Evolutionary conservation across 2,888 invertebrate species (phyloP), one percentile per base, ranked within the genome.

Genomic region (Apantesis nais): DNA sequence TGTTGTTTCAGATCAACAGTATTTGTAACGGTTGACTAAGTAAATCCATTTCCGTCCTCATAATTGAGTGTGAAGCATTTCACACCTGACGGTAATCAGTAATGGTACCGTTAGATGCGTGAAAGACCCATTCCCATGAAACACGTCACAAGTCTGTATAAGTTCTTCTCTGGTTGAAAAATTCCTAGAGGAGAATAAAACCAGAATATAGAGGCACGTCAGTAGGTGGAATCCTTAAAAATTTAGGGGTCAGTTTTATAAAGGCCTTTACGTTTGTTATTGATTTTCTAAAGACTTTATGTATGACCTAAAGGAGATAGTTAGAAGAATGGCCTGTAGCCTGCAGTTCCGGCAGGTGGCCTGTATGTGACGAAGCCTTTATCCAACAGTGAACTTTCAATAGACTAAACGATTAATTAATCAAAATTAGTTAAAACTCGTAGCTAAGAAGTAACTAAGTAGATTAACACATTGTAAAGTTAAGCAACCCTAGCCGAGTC

Each of bases 1-100:
- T 83, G 77, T 81, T 81, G 75, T 75, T 76, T 73, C 68, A 52
- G 73, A 79, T 78, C 74, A 71, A 65, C 72, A 70, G 71, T 79
- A 76, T 81, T 79, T 78, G 77, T 74, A 78, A 70, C 68, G 66
- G 72, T 71, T 76, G 48, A 72, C n/a, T 52, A 48, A 72, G 41
- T 55, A 48, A 29, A 29, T 58, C 58, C 14, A 29, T 58, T 58
- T 16, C 58, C 29, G 29, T 58, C 29, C 16, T 2, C 29, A 1
- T 29, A 29, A 16, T 14, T 14, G 58, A 29, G 25, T 52, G 22
- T 9, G 48, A 52, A n/a, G n/a, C n/a, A n/a, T 52, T 52, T 52
- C n/a, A 9, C n/a, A n/a, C 22, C 2, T n/a, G 48, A 52, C n/a
- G n/a, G 2, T 19, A 52, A 1, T 2, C 9, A 52, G n/a, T 52